Evolutionary conservation across 30 jellyfish, hydroid and myxozoan genomes (phyloP).

Genomic region (Aurelia aurita): DNA sequence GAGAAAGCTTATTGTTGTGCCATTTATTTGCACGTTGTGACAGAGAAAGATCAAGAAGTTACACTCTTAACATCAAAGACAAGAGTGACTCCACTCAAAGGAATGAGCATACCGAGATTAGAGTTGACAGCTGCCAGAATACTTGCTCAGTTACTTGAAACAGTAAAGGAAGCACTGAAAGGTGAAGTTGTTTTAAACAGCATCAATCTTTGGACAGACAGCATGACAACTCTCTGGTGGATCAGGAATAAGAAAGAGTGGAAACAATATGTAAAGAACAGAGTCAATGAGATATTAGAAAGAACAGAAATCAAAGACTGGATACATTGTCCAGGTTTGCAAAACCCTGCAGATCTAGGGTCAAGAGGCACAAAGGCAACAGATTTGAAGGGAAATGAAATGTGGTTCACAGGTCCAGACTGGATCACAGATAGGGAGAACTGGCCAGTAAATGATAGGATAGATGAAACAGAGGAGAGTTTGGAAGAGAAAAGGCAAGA

Average conservation of each 20-base stretch:
- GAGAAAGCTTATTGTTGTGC: slow-evolving; percentile 36
- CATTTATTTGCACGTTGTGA: background rate
- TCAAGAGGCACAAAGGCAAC: slow-evolving; percentile 7
- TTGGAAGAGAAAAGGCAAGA: slow-evolving; percentile 15
- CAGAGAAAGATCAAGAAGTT: slow-evolving; percentile 1
- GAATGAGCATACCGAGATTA: slow-evolving; percentile 11
- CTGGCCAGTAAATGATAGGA: background rate
- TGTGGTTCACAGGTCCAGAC: slow-evolving; percentile 6
- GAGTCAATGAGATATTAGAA: slow-evolving; percentile 26
- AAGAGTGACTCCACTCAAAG: slow-evolving; percentile 41
- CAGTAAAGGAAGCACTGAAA: slow-evolving; percentile 4
- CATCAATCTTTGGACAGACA: too few relatives aligned
- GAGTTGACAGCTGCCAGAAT: slow-evolving; percentile 32
- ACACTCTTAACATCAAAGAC: slow-evolving; percentile 30
- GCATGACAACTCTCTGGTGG: slow-evolving; percentile 45
- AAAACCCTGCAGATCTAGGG: slow-evolving; percentile 32
- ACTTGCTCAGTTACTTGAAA: slow-evolving; percentile 2
- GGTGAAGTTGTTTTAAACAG: background rate
- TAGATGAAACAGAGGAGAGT: slow-evolving; percentile 13
- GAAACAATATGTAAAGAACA: slow-evolving; percentile 21
- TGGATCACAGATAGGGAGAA: background rate
- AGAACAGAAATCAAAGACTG: background rate
- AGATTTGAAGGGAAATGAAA: background rate
- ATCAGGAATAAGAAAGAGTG: slow-evolving; percentile 13
- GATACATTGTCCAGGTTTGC: slow-evolving; percentile 35